phyloP scores from a whole-genome alignment of 2,888 invertebrate genomes.

The Rhorus exstirpatorius region DNA sequence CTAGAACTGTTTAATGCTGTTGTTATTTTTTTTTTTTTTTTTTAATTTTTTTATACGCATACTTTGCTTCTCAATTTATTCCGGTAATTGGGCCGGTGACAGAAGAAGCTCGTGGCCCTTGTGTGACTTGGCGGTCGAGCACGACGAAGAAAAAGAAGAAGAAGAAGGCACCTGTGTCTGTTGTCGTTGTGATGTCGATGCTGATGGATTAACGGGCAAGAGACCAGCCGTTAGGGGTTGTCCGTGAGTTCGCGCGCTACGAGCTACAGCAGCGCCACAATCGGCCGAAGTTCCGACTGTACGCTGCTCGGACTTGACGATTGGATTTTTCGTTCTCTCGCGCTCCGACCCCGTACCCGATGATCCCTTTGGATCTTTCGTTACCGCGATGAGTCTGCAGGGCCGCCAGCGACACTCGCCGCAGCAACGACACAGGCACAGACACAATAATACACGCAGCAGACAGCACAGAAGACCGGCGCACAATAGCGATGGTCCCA shows the following conservation, averaged over 20 bases:
- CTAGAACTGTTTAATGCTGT: neutral
- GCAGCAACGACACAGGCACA: constrained; percentile 93
- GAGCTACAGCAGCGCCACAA: constrained; percentile 73
- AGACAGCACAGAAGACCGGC: constrained; percentile 94
- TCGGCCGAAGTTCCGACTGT: constrained; percentile 71
- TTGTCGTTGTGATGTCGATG: constrained; percentile 73
- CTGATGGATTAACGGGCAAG: constrained; percentile 72
- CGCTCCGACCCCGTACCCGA: constrained; percentile 38
- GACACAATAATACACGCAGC: constrained; percentile 93
- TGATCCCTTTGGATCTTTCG: constrained; percentile 74
- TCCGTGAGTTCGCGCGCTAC: constrained; percentile 38
- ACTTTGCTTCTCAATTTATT: constrained; percentile 68
- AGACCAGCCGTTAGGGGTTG: constrained; percentile 69
- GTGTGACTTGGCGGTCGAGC: constrained; percentile 66
- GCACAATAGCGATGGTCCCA: constrained; percentile 93
- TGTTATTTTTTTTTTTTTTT: constrained; percentile 17
- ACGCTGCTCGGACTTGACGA: constrained; percentile 56
- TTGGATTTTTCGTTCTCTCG: constrained; percentile 45
- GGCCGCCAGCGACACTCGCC: constrained; percentile 89
- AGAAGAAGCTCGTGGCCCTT: constrained; percentile 82
- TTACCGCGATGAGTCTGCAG: constrained; percentile 75
- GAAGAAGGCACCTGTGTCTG: constrained; percentile 73
- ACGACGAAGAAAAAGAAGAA: constrained; percentile 71
- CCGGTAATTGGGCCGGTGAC: constrained; percentile 82
- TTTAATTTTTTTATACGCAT: neutral